A percentile compares a stretch with the other conserved stretches of the same genome.
Evolutionary conservation across 2,113 vertebrate genomes (phyloP).

Genomic region (Rhea pennata): DNA sequence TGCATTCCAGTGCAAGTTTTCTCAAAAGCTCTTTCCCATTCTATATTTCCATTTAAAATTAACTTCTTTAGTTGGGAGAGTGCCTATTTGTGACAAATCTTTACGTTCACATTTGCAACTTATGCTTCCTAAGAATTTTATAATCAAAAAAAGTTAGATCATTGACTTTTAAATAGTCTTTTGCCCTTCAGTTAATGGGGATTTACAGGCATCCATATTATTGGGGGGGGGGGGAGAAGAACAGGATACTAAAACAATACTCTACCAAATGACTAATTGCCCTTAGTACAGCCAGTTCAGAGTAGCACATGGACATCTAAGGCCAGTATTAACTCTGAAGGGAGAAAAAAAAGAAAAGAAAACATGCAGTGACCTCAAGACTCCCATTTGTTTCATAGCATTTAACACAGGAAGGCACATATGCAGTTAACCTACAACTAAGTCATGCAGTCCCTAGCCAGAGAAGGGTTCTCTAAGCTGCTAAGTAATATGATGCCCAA

Average conservation of each 20-base stretch:
- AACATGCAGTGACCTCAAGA: background rate
- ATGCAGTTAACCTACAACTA: background rate
- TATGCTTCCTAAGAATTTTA: background rate
- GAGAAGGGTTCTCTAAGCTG: background rate
- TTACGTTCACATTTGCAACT: rapidly evolving
- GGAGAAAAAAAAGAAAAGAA: background rate
- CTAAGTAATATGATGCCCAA: background rate
- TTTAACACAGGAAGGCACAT: slow-evolving; percentile 30
- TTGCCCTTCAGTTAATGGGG: background rate
- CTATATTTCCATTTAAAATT: background rate
- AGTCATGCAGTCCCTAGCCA: background rate
- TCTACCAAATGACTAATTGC: background rate
- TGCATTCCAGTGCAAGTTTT: no score
- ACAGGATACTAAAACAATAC: background rate
- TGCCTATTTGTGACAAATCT: background rate
- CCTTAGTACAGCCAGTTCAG: background rate
- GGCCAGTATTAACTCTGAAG: background rate
- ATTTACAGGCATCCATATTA: background rate
- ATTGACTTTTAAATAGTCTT: background rate
- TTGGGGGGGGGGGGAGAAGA: background rate
- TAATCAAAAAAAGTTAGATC: background rate
- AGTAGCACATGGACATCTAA: background rate
- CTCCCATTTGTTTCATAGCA: background rate
- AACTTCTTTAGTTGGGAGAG: background rate
- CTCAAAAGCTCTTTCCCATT: no score